Conservation (phyloP, 2,113 vertebrate genomes). For the Syrmaticus mikado region DNA sequence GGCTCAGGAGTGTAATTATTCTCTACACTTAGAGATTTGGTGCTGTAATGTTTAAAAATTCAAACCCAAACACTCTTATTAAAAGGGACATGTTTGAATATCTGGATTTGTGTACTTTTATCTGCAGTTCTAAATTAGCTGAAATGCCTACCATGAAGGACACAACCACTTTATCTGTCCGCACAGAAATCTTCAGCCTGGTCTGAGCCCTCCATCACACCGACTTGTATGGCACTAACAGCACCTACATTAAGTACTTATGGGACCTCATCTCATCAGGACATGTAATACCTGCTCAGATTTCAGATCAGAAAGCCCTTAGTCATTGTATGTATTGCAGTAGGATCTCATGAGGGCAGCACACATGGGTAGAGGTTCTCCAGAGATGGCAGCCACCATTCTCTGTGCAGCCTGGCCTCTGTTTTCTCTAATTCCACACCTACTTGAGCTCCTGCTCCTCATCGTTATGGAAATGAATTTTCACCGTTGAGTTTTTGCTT, state of each 20-base stretch:
- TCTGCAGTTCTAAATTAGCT: background rate
- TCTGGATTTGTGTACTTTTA: background rate
- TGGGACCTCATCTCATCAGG: background rate
- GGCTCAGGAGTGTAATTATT: background rate
- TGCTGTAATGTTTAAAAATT: background rate
- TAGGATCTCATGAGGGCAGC: background rate
- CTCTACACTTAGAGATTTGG: background rate
- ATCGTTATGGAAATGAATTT: background rate
- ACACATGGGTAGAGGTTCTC: rapidly evolving
- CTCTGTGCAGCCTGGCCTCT: background rate
- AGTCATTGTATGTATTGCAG: background rate
- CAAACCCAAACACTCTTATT: background rate
- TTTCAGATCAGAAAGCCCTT: background rate
- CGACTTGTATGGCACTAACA: background rate
- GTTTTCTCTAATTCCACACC: background rate
- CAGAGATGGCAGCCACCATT: background rate
- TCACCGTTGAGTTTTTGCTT: background rate
- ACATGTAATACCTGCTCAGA: background rate
- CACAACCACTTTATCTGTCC: rapidly evolving
- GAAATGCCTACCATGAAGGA: background rate
- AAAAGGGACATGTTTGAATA: background rate
- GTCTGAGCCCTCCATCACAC: rapidly evolving
- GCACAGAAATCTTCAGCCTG: background rate
- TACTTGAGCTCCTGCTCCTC: background rate
- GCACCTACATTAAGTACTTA: background rate